Evolutionary conservation across 2,888 invertebrate species (phyloP).

Genomic region (Drymonia ruficornis): DNA sequence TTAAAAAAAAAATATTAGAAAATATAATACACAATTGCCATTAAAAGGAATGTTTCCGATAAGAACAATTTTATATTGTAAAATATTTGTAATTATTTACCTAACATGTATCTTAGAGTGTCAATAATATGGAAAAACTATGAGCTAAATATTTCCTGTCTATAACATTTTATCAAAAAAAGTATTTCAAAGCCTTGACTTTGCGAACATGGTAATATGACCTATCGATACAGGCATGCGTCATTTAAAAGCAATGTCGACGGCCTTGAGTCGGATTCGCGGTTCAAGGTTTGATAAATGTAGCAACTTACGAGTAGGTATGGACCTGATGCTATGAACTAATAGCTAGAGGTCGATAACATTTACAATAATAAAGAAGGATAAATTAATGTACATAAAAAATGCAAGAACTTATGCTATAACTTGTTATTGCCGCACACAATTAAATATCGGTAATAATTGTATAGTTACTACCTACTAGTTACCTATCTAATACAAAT

Average conservation of each 20-base stretch:
- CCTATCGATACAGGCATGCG: conserved; percentile 71
- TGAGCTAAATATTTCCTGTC: too few species aligned
- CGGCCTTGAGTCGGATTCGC: conserved; percentile 71
- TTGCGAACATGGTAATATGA: conserved; percentile 65
- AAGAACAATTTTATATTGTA: too few species aligned
- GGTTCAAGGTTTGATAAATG: conserved; percentile 59
- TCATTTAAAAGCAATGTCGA: conserved; percentile 75
- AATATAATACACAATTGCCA: too few species aligned
- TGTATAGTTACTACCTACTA: not conserved
- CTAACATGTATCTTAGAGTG: too few species aligned
- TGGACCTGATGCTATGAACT: conserved; percentile 46
- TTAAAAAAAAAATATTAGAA: too few species aligned
- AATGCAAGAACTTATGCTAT: not conserved
- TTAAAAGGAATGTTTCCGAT: too few species aligned
- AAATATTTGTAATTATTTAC: too few species aligned
- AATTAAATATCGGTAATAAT: not conserved
- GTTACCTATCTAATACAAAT: too few species aligned
- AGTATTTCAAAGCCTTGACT: conserved; percentile 65
- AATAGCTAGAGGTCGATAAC: conserved; percentile 65
- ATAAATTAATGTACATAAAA: conserved; percentile 7
- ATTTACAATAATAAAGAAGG: conserved; percentile 38
- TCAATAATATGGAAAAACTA: too few species aligned
- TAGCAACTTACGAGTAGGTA: conserved; percentile 45
- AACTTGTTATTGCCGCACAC: not conserved
- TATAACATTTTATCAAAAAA: too few species aligned